Evolutionary conservation across 1,140 invertebrate species (phyloP), one percentile per base, ranked within the genome.

Genomic region (Sinella curviseta): DNA sequence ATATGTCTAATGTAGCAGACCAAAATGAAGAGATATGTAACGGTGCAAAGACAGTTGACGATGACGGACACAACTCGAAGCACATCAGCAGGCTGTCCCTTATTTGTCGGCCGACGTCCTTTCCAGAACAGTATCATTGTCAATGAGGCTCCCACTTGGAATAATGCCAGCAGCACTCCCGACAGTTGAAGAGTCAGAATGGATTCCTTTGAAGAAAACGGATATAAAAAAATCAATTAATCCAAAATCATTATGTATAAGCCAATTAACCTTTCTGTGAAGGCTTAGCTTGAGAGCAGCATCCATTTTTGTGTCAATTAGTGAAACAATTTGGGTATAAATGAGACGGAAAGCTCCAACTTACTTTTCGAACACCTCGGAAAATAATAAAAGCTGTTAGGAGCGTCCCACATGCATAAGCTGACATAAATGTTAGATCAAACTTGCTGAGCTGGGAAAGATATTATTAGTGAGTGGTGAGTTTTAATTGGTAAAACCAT

Each of bases 371-470:
- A 0, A 79, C 55, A 55, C 73, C 78, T 26, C 35, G 65, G 33
- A 79, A 79, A 26, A 79, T 79, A 28, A 79, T 20, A 65, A 60
- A 79, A 26, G 70, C 73, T 20, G 74, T 73, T 36, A 79, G 26
- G 4, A 79, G 55, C n/a, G 55, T 79, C 20, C 78, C 78, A 28
- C 35, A 73, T 0, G 78, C 74, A 35, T 79, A 79, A 3, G 55
- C 73, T n/a, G 31, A 24, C 78, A 79, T 75, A 34, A 79, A 79
- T 16, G 34, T 65, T 48, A 55, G 16, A 26, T 79, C 74, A 30
- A 79, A 79, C 28, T 17, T 34, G 8, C 34, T 55, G 0, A 79
- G 54, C 78, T 79, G 60, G n/a, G 12, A 60, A 60, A 60, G 57
- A 60, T 8, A n/a, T 17, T 48, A 12, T 48, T 48, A 60, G 14